Evolutionary conservation across 2,888 invertebrate species (phyloP).

Genomic region (Steinernema carpocapsae): DNA sequence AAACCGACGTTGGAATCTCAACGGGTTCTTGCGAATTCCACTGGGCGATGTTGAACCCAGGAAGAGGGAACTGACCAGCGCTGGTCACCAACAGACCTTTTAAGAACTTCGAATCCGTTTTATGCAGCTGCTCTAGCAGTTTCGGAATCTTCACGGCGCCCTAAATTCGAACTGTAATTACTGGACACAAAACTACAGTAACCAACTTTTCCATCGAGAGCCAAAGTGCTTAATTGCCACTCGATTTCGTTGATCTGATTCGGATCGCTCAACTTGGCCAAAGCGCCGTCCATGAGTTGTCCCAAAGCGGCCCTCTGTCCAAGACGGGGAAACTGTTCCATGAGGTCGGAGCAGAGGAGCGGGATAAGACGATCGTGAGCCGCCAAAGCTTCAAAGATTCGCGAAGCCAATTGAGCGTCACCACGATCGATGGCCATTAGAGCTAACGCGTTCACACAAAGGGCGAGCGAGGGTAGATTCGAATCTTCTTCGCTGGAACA

Average conservation of each 20-base stretch:
- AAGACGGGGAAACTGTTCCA: constrained; percentile 23
- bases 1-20: constrained; percentile 7
- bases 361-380: constrained; percentile 13
- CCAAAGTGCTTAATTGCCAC: constrained; percentile 57
- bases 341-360: constrained; percentile 9
- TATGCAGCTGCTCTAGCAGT: constrained; percentile 41
- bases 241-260: constrained; percentile 54
- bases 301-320: constrained; percentile 8
- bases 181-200: neutral
- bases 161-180: constrained; percentile 9
- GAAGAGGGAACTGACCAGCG: constrained; percentile 61
- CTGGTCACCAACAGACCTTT: constrained; percentile 56
- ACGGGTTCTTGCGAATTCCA: constrained; percentile 56
- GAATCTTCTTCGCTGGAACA: constrained; percentile 47
- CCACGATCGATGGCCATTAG: constrained; percentile 61
- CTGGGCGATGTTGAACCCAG: constrained; percentile 57
- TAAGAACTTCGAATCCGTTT: constrained; percentile 47
- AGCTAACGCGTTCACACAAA: constrained; percentile 61
- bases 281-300: constrained; percentile 2
- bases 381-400: neutral
- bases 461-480: constrained; percentile 47
- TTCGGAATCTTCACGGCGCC: constrained; percentile 41
- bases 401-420: constrained; percentile 51
- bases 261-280: neutral
- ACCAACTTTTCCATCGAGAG: constrained; percentile 45